Base-by-base conservation (phyloP, 2,888 invertebrate genomes). In the Agrochola lota region DNA sequence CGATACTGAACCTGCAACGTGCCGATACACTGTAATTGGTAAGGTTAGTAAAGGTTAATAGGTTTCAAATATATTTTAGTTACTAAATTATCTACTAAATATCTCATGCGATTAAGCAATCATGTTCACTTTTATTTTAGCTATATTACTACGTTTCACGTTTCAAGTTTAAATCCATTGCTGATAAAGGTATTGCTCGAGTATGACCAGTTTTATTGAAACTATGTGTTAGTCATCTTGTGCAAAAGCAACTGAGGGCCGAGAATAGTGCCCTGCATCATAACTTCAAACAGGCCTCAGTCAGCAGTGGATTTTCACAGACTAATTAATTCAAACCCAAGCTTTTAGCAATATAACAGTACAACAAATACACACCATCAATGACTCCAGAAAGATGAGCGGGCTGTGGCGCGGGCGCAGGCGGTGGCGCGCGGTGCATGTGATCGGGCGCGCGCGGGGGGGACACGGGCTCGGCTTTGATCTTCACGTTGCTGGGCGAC, bases 391-490 rank as follows among this genome's bases (percentile, higher is more conserved):
- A 94, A 15, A 96, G 93, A 86, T 96, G 96, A 0, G 96, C 96
- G 76, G 96, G 96, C 90, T 95, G 96, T 71, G 96, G 96, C 89
- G 94, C 94, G 74, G 93, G 91, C 86, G 95, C 94, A 60, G 95
- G 95, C 55, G 96, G 95, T 46, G 97, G 95, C n/a, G 92, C 96
- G 85, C 97, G 97, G 85, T 97, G 97, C 91, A 95, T 93, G 92
- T 98, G 98, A 90, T 98, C 98, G 0, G 96, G 96, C 91, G 98
- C 99, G 84, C 99, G 97, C 6, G 99, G 99, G 64, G 99, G 99
- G 87, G 99, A 99, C 93, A 99, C 99, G 46, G 99, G 99, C 95
- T 99, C 99, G 89, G 99, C 99, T 96, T 99, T 99, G 94, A 99
- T 98, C 96, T 98, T 98, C 88, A 99, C 98, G 89, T 98, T 98